Percentiles rank a stretch among this genome's conserved stretches.
Evolutionary conservation across 2,113 vertebrate species (phyloP).

Genomic region (Pygoscelis antarcticus): DNA sequence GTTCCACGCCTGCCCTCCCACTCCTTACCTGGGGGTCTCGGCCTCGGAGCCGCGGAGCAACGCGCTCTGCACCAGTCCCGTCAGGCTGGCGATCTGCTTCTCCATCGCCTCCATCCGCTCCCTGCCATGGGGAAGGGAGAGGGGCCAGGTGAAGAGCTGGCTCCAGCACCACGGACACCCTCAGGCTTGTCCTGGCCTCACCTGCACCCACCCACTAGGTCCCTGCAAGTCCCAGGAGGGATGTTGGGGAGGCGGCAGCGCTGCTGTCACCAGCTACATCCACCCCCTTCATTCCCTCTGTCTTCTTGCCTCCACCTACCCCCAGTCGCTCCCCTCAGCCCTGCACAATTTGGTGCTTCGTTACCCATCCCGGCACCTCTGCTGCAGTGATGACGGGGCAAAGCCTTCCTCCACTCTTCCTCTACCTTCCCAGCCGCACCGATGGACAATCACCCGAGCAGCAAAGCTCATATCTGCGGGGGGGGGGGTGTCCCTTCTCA

Average conservation of each 20-base stretch:
- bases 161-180: rapidly evolving
- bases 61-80: constrained; percentile 94
- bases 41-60: constrained; percentile 91
- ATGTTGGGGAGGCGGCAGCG: not conserved
- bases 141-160: rapidly evolving
- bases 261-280: not conserved
- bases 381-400: rapidly evolving
- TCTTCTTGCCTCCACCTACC: not conserved
- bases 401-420: not conserved
- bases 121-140: not conserved
- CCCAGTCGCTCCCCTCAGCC: not conserved
- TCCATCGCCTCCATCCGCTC: constrained; percentile 99
- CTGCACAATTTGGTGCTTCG: rapidly evolving
- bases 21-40: constrained; percentile 89
- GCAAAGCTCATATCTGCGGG: rapidly evolving
- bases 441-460: rapidly evolving
- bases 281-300: not conserved
- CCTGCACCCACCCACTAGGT: rapidly evolving
- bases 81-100: constrained; percentile 98
- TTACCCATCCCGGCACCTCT: not conserved
- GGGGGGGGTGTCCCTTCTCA: not conserved
- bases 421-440: rapidly evolving
- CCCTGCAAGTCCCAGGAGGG: not conserved
- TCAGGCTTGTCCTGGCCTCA: not conserved
- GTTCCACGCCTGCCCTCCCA: rapidly evolving